Evolutionary conservation across 2,797 vertebrate species (phyloP).

Genomic region (Chrysolophus pictus): DNA sequence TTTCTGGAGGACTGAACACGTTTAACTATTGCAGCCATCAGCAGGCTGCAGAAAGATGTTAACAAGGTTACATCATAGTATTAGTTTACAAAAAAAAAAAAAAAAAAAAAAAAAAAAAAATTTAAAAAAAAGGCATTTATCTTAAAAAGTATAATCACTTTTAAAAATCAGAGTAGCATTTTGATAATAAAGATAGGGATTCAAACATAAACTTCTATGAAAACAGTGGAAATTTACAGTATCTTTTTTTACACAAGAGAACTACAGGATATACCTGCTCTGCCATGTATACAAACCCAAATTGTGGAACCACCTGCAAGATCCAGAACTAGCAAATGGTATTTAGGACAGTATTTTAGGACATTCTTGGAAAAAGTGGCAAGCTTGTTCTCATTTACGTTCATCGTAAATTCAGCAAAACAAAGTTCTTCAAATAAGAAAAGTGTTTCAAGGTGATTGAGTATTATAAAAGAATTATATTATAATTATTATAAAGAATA

Average conservation of each 20-base stretch:
- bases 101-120: not conserved
- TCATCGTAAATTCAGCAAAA: not conserved
- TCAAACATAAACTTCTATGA: not conserved
- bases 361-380: not conserved
- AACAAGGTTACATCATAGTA: not conserved
- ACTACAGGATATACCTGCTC: not conserved
- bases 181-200: not conserved
- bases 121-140: not conserved
- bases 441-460: not conserved
- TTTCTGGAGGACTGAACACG: not conserved
- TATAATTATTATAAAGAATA: not conserved
- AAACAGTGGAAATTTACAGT: not conserved
- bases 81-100: not conserved
- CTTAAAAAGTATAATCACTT: not conserved
- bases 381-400: not conserved
- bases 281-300: not conserved
- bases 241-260: not conserved
- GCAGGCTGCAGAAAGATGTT: not conserved
- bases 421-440: not conserved
- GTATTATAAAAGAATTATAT: not conserved
- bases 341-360: not conserved
- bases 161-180: not conserved
- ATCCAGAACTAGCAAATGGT: not conserved
- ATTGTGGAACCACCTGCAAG: not conserved
- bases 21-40: not conserved